Evolutionary conservation across 2,888 invertebrate genomes (phyloP), one percentile per base, ranked within the genome.

Genomic region (Byasa hedistus): DNA sequence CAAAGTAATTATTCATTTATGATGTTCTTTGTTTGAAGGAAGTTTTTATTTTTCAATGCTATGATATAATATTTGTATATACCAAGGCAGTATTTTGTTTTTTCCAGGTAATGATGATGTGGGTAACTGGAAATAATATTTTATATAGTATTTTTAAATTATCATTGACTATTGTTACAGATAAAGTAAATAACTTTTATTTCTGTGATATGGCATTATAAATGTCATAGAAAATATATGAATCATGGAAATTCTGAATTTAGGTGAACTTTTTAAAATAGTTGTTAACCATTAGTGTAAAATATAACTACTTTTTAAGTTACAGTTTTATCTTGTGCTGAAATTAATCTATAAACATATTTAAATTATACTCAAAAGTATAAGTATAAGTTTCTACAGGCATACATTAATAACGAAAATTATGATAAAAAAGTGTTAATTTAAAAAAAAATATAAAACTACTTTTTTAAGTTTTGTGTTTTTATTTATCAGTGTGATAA

Each of bases 1-100:
- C 65, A 66, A 66, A 66, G 66, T 57, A 54, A 66, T 62, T 62
- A 57, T 61, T 62, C 44, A 17, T 44, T 56, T 60, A 48, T 60
- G 55, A 36, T 64, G 59, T 27, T 60, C 5, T 48, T 5, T n/a
- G 4, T 48, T n/a, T 4, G 4, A 48, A 48, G 48, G 5, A 12
- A n/a, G n/a, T n/a, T 48, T 48, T 48, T n/a, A 48, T 4, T 39
- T 39, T 15, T 39, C 15, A n/a, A 48, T n/a, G n/a, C 7, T n/a
- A n/a, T n/a, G 3, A n/a, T n/a, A 19, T 8, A n/a, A 48, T 3
- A n/a, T 48, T n/a, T 5, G 4, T 48, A 7, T 59, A 55, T 55
- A 36, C 54, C n/a, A 59, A 23, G 39, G n/a, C 23, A 17, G 8
- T 48, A 39, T 55, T 55, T 44, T 54, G 24, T 65, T 24, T 27